Conservation (phyloP, 2,888 invertebrate genomes). For the Cistogaster globosa region DNA sequence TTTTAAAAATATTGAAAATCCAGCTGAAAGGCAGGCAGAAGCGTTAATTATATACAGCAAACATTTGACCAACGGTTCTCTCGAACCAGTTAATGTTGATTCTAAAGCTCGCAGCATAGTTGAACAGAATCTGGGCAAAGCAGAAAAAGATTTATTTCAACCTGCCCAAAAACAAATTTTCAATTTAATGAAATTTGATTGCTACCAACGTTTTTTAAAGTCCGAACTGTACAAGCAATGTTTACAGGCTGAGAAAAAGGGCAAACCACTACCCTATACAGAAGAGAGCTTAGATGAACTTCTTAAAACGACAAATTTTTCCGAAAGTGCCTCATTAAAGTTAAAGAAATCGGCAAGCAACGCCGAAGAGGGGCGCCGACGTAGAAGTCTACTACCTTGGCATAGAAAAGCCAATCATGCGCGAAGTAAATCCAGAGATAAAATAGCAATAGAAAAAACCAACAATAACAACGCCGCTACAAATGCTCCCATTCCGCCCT, state of each 20-base stretch:
- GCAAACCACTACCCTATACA: slow-evolving; percentile 85
- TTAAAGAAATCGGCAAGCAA: slow-evolving; percentile 93
- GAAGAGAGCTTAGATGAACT: slow-evolving; percentile 82
- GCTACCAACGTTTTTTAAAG: slow-evolving; percentile 94
- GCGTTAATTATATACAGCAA: slow-evolving; percentile 93
- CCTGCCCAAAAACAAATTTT: slow-evolving; percentile 97
- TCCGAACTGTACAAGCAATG: slow-evolving; percentile 95
- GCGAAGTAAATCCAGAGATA: slow-evolving; percentile 87
- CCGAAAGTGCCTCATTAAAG: slow-evolving; percentile 76
- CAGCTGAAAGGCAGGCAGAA: slow-evolving; percentile 85
- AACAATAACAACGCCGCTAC: slow-evolving; percentile 6
- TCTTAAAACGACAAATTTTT: slow-evolving; percentile 77
- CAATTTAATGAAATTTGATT: slow-evolving; percentile 99
- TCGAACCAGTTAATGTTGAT: slow-evolving; percentile 98
- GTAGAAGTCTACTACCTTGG: slow-evolving; percentile 96
- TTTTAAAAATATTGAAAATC: slow-evolving; percentile 87
- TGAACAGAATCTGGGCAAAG: slow-evolving; percentile 85
- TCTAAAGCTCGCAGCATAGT: slow-evolving; percentile 91
- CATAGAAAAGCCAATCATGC: slow-evolving; percentile 85
- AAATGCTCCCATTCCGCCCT: slow-evolving; percentile 65
- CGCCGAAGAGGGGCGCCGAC: slow-evolving; percentile 91
- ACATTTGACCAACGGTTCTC: slow-evolving; percentile 92
- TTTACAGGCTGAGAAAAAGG: slow-evolving; percentile 87
- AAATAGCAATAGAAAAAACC: slow-evolving; percentile 77
- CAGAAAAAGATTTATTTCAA: slow-evolving; percentile 88